phyloP scores from a whole-genome alignment of 2,888 invertebrate genomes.

The Bhutanitis thaidina region DNA sequence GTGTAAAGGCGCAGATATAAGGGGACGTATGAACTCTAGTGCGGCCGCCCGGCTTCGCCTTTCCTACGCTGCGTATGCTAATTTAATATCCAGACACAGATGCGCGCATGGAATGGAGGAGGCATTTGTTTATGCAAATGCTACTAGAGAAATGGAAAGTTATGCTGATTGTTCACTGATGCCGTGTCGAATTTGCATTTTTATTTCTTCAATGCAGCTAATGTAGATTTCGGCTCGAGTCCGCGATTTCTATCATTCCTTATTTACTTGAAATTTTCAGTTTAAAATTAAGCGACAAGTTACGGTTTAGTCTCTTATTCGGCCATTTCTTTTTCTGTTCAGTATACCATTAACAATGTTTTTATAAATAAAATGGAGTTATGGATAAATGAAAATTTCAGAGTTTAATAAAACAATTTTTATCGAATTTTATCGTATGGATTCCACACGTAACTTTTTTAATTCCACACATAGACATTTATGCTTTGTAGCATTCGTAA shows the following conservation, averaged over 20 bases:
- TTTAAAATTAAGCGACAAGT: too few relatives aligned
- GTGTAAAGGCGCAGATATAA: constrained; percentile 21
- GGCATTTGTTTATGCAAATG: constrained; percentile 43
- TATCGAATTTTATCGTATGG: too few relatives aligned
- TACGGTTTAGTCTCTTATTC: too few relatives aligned
- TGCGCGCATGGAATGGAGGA: constrained; percentile 36
- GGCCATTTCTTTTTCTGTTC: too few relatives aligned
- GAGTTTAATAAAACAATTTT: too few relatives aligned
- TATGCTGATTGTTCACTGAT: constrained; percentile 41
- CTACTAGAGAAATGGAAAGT: constrained; percentile 38
- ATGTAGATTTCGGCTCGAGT: not conserved
- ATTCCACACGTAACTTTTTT: too few relatives aligned
- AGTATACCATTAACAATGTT: too few relatives aligned
- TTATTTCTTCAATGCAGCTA: constrained; percentile 25
- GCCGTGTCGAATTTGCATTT: constrained; percentile 32
- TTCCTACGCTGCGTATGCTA: constrained; percentile 38
- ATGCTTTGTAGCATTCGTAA: too few relatives aligned
- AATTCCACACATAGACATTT: too few relatives aligned
- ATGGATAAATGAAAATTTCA: too few relatives aligned
- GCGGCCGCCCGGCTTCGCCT: constrained; percentile 27
- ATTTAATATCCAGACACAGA: constrained; percentile 27
- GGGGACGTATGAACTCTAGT: constrained; percentile 26
- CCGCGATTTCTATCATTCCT: not conserved
- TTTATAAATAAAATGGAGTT: too few relatives aligned
- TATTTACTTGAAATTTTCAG: not conserved